These are phyloP conservation scores for Hippocampus zosterae DNA, from an alignment of 2,113 vertebrate species.

Conservation along the genomic window DNA sequence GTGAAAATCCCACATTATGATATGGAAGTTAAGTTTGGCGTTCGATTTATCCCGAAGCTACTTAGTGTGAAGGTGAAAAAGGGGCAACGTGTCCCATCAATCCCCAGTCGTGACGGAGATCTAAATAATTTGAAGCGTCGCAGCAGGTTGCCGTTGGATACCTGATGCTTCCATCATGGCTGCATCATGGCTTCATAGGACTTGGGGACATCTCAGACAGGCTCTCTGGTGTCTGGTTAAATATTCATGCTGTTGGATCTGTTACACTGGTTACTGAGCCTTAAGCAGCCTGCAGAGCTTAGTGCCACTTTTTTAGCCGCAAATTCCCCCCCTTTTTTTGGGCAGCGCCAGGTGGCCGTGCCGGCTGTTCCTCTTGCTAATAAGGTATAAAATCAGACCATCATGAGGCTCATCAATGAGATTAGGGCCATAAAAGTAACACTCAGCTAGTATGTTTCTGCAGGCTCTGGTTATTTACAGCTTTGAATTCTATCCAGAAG, in stretches of 20 bases:
- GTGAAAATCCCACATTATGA: constrained; percentile 27
- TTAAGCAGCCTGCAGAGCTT: constrained; percentile 39
- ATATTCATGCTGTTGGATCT: constrained; percentile 69
- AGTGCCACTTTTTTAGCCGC: constrained; percentile 43
- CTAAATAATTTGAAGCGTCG: constrained; percentile 39
- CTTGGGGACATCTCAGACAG: constrained; percentile 56
- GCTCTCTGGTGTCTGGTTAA: constrained; percentile 67
- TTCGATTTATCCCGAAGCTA: constrained; percentile 19
- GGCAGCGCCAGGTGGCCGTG: constrained; percentile 30
- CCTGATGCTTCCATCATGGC: constrained; percentile 51
- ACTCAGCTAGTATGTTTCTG: constrained; percentile 2
- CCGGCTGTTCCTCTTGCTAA: constrained; percentile 34
- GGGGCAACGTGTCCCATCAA: not conserved
- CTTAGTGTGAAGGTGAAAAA: constrained; percentile 14
- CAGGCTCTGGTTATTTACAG: constrained; percentile 23
- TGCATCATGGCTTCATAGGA: constrained; percentile 41
- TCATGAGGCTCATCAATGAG: constrained; percentile 19
- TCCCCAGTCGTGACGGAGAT: constrained; percentile 25
- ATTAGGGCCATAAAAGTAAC: constrained; percentile 17
- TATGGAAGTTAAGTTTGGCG: constrained; percentile 16
- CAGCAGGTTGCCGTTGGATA: constrained; percentile 42
- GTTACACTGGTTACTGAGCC: constrained; percentile 61
- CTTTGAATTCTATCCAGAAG: not conserved
- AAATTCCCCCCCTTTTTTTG: constrained; percentile 30
- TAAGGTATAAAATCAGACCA: constrained; percentile 44